Base-by-base conservation (phyloP, 2,113 vertebrate genomes). In the Lichenostomus cassidix region DNA sequence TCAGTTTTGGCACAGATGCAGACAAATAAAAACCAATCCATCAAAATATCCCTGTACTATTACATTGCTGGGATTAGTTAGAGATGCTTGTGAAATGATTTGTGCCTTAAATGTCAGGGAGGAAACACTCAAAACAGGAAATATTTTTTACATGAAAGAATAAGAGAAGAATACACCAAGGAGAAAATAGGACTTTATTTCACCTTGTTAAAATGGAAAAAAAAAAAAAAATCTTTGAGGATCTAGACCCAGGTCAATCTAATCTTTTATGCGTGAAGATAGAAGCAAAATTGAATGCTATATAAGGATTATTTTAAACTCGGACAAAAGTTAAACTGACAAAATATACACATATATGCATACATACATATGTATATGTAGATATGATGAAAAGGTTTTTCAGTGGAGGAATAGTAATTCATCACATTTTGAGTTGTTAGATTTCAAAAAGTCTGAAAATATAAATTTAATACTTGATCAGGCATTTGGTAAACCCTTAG, bases 181-280 rank as follows among this genome's bases (percentile, higher is more conserved):
- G 63, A 81, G 15, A 84, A 94, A 94, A 85, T 17, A 89, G 33
- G n/a, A 39, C 3, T 80, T 93, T 62, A 68, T 91, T 94, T 96
- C 69, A 70, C 58, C 70, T 55, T 94, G 77, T 95, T 90, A 96
- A 69, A 94, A 90, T 62, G 52, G 49, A 94, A 95, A 91, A 85
- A 35, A 35, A 94, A 95, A 91, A 85, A 67, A 93, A 93, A 63
- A 56, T 94, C 47, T 89, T 94, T 52, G 44, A 92, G 96, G 71
- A 78, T 41, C 31, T 97, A 92, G 90, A 92, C 55, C 42, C 49
- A 82, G 49, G 91, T 88, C 90, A 82, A 69, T 31, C 28, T 95
- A 93, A 94, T 92, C 63, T 69, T 97, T 96, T 93, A 93, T 95
- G 50, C 70, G 94, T 91, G 74, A 96, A 92, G 60, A 83, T 64